Percentiles rank a stretch among this genome's conserved stretches.
Conservation (phyloP, 1,140 invertebrate genomes). For the Druon quercuslanigerum region DNA sequence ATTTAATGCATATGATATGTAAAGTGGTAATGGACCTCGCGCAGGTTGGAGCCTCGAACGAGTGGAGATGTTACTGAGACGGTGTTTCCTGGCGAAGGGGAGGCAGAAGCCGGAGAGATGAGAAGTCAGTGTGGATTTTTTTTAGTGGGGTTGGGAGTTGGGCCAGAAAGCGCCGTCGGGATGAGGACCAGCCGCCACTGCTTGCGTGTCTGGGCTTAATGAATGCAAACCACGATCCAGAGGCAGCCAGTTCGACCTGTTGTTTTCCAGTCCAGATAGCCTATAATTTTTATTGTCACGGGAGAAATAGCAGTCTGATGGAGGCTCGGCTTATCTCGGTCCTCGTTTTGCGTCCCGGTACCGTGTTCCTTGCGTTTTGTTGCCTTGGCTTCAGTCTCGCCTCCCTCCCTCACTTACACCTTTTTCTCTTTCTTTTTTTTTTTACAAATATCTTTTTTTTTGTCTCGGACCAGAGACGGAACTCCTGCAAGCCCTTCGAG, state of each 20-base stretch:
- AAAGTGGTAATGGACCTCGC: constrained; percentile 3
- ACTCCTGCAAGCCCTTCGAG: background rate
- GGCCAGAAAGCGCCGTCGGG: constrained; percentile 31
- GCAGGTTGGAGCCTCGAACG: background rate
- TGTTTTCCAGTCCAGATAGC: constrained; percentile 80
- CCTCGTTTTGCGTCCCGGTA: constrained; percentile 69
- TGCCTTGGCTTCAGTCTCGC: constrained; percentile 65
- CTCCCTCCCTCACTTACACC: constrained; percentile 44
- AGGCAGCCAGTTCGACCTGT: constrained; percentile 76
- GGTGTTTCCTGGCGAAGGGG: constrained; percentile 38
- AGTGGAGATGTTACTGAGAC: constrained; percentile 28
- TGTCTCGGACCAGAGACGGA: background rate
- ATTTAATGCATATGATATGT: constrained; percentile 28
- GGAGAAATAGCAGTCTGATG: constrained; percentile 76
- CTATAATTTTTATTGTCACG: constrained; percentile 82
- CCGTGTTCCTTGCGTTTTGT: constrained; percentile 71
- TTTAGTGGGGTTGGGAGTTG: constrained; percentile 26
- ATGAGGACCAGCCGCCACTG: constrained; percentile 61
- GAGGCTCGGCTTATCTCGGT: constrained; percentile 74
- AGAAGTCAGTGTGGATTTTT: constrained; percentile 9
- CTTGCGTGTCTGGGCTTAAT: constrained; percentile 79
- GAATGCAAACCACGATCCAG: constrained; percentile 80
- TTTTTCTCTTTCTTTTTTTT: background rate
- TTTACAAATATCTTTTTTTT: constrained; percentile 4
- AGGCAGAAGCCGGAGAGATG: constrained; percentile 35